These are phyloP conservation scores for Myanophis thanlyinensis DNA, from an alignment of 2,113 vertebrate genomes.

Conservation along the genomic window DNA sequence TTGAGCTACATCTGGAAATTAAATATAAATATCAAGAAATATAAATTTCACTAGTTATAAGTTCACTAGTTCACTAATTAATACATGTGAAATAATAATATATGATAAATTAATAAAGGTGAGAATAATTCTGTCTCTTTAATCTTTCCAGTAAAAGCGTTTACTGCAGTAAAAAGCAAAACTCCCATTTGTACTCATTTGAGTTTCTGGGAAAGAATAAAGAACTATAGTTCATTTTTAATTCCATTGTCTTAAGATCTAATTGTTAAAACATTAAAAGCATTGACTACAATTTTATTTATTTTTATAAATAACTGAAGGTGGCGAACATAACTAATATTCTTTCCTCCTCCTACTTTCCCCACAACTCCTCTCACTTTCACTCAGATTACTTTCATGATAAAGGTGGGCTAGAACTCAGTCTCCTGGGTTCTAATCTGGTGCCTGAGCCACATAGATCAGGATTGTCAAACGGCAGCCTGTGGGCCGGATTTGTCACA, in stretches of 20 bases:
- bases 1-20: not conserved
- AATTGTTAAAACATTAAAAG: not conserved
- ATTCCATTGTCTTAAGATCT: not conserved
- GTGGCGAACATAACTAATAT: no score
- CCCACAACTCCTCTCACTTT: no score
- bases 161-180: not conserved
- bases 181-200: not conserved
- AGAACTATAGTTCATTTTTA: not conserved
- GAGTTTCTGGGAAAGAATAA: not conserved
- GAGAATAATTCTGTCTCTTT: not conserved
- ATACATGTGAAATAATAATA: not conserved
- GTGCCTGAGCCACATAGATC: no score
- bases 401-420: no score
- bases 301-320: no score
- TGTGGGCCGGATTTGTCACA: no score
- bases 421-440: no score
- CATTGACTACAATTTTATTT: no score
- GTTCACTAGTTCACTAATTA: no score
- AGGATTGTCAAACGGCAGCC: no score
- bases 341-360: no score
- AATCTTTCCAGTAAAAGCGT: not conserved
- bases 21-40: not conserved
- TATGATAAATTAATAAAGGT: not conserved
- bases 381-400: no score
- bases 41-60: not conserved